These are phyloP conservation scores for Cyprinella venusta DNA, from an alignment of 2,797 vertebrate genomes.

Conservation along the genomic window DNA sequence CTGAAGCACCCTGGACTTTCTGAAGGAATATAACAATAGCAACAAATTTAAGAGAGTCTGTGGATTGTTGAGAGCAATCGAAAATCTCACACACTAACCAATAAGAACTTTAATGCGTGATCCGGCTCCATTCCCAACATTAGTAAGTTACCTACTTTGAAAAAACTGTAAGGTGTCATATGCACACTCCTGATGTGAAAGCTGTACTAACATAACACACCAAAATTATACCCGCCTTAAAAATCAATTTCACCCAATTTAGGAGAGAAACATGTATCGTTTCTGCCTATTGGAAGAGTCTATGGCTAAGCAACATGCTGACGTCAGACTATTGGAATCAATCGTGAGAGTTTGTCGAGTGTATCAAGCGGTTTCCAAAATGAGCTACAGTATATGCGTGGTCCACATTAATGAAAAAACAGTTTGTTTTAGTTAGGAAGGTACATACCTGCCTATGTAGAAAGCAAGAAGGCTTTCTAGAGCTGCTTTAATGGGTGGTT, in stretches of 20 bases:
- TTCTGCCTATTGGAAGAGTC: not conserved
- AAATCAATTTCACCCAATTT: not conserved
- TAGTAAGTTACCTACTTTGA: not conserved
- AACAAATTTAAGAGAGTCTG: not conserved
- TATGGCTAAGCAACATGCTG: not conserved
- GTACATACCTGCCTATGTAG: no score
- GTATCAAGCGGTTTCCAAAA: not conserved
- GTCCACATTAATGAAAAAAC: not conserved
- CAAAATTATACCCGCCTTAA: not conserved
- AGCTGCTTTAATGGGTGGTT: not conserved
- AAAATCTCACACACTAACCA: not conserved
- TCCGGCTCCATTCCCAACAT: not conserved
- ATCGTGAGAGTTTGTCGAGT: not conserved
- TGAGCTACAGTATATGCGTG: not conserved
- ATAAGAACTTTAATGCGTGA: not conserved
- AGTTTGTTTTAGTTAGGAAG: not conserved
- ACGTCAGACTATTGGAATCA: not conserved
- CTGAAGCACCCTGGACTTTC: not conserved
- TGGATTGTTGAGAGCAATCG: not conserved
- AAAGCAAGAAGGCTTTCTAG: no score
- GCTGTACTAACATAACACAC: not conserved
- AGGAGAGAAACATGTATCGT: not conserved
- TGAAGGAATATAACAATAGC: not conserved
- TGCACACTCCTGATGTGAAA: constrained; percentile 26
- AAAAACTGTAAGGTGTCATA: not conserved